phyloP scores from a whole-genome alignment of 1,140 invertebrate species.

The Sitobion miscanthi region DNA sequence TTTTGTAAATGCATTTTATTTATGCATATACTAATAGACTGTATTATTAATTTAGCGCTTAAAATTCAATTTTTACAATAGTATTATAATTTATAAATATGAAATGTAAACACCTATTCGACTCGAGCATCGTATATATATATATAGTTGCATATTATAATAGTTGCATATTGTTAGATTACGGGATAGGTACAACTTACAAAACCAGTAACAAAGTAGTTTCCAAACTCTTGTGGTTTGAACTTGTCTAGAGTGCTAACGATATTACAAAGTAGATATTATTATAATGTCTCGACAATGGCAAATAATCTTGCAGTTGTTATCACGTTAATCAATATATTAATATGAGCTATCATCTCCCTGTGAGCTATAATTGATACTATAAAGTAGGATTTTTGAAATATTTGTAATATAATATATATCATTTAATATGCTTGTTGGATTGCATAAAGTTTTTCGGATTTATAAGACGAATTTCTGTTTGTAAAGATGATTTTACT shows the following conservation, averaged over 20 bases:
- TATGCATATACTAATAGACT: background rate
- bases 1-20: too few relatives aligned
- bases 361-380: background rate
- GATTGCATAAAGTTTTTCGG: background rate
- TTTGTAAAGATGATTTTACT: background rate
- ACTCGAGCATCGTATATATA: too few relatives aligned
- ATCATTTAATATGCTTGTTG: background rate
- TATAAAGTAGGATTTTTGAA: background rate
- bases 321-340: background rate
- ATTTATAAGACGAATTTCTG: background rate
- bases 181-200: background rate
- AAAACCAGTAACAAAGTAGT: too few relatives aligned
- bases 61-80: background rate
- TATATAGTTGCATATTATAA: too few relatives aligned
- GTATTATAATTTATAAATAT: too few relatives aligned
- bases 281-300: background rate
- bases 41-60: background rate
- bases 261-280: too few relatives aligned
- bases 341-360: too few relatives aligned
- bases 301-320: background rate
- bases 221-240: background rate
- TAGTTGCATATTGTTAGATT: background rate
- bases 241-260: background rate
- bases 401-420: background rate
- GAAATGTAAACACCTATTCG: too few relatives aligned